These are phyloP conservation scores for Irena cyanogastra DNA, from an alignment of 2,113 vertebrate genomes.

Conservation along the genomic window DNA sequence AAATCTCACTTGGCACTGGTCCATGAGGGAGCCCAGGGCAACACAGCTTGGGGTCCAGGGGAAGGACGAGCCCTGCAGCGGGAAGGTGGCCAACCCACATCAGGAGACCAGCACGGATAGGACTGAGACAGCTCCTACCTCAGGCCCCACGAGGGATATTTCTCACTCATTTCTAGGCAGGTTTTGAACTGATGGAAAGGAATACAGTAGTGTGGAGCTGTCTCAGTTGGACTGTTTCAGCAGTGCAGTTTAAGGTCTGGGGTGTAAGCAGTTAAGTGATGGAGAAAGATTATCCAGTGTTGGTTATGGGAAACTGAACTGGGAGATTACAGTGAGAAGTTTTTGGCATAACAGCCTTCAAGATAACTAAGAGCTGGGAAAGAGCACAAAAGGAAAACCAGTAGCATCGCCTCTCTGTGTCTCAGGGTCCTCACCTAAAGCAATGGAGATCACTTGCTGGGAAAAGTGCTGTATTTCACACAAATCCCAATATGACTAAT, in stretches of 20 bases:
- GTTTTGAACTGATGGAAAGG: not conserved
- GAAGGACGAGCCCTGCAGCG: not conserved
- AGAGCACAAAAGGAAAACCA: not conserved
- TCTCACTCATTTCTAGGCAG: not conserved
- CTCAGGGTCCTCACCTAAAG: not conserved
- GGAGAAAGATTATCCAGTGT: not conserved
- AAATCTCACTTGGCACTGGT: not conserved
- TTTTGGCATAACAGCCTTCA: not conserved
- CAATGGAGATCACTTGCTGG: not conserved
- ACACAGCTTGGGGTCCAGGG: fast-evolving
- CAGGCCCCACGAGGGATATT: not conserved
- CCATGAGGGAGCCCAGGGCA: not conserved
- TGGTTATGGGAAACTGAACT: not conserved
- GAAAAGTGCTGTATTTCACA: not conserved
- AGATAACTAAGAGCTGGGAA: not conserved
- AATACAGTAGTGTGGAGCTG: not conserved
- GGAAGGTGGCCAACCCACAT: not conserved
- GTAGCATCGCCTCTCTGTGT: not conserved
- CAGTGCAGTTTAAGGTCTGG: not conserved
- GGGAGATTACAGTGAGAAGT: not conserved
- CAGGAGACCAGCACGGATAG: not conserved
- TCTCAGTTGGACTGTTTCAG: not conserved
- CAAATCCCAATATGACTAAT: not conserved
- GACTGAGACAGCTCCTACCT: not conserved
- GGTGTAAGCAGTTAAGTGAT: not conserved